A percentile compares a stretch with the other conserved stretches of the same genome.
Conservation (phyloP, 2,113 vertebrate species). For the Prunella fulvescens region DNA sequence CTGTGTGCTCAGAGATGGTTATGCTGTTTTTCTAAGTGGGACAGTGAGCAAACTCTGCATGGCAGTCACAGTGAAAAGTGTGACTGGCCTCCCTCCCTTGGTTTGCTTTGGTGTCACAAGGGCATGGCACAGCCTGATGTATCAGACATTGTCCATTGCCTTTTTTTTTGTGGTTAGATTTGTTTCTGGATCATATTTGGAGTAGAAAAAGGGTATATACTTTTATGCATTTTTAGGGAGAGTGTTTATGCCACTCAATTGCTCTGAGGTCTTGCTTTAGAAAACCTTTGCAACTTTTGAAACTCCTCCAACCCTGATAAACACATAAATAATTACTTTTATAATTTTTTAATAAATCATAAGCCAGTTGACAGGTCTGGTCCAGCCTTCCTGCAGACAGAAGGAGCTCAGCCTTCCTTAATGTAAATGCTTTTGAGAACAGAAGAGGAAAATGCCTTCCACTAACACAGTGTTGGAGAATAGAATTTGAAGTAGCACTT, state of each 20-base stretch:
- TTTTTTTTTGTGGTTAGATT: not conserved
- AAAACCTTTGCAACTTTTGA: not conserved
- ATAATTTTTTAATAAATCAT: not conserved
- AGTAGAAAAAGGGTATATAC: not conserved
- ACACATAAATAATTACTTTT: not conserved
- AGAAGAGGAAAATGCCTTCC: not conserved
- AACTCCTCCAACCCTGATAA: not conserved
- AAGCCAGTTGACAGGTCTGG: not conserved
- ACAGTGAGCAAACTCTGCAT: rapidly evolving
- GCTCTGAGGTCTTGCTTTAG: not conserved
- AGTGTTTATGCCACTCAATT: not conserved
- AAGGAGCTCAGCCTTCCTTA: not conserved
- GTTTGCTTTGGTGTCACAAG: not conserved
- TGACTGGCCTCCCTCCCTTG: not conserved
- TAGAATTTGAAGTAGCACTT: not conserved
- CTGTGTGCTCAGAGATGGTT: not conserved
- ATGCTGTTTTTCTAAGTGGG: not conserved
- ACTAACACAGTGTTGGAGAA: not conserved
- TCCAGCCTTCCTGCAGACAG: not conserved
- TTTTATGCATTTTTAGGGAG: not conserved
- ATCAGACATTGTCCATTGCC: rapidly evolving
- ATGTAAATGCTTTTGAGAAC: not conserved
- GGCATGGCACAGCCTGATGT: rapidly evolving
- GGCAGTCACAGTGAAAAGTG: rapidly evolving
- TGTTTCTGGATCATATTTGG: not conserved